Evolutionary conservation across 2,888 invertebrate genomes (phyloP).

Genomic region (Nowickia ferox): DNA sequence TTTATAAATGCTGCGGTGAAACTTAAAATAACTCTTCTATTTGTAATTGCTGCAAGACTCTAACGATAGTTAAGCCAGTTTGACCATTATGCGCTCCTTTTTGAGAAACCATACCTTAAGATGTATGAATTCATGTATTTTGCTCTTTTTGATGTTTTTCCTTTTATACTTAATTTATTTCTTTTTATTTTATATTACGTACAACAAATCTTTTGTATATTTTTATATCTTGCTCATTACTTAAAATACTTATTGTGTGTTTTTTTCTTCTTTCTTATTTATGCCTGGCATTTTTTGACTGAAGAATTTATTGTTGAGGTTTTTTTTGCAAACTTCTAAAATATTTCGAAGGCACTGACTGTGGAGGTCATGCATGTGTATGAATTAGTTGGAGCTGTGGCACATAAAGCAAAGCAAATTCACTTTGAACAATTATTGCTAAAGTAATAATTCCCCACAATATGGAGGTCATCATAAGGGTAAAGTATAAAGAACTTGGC

Average conservation of each 20-base stretch:
- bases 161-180: constrained; percentile 26
- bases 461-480: background rate
- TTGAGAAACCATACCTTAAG: constrained; percentile 17
- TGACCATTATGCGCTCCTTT: background rate
- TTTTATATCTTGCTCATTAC: constrained; percentile 11
- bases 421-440: background rate
- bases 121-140: constrained; percentile 12
- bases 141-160: constrained; percentile 6
- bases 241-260: constrained; percentile 18
- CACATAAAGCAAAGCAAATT: background rate
- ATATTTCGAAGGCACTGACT: constrained; percentile 28
- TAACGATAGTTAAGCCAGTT: no score
- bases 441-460: background rate
- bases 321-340: constrained; percentile 32
- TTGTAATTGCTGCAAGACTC: no score
- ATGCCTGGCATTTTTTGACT: constrained; percentile 19
- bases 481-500: no score
- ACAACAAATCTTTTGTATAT: constrained; percentile 26
- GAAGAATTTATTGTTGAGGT: constrained; percentile 25
- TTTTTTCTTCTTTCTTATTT: constrained; percentile 19
- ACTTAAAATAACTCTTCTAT: no score
- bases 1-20: no score
- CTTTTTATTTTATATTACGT: constrained; percentile 28
- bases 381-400: background rate
- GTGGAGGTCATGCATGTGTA: constrained; percentile 33